Base-by-base conservation (phyloP, 1,140 invertebrate species). In the Portunus trituberculatus region DNA sequence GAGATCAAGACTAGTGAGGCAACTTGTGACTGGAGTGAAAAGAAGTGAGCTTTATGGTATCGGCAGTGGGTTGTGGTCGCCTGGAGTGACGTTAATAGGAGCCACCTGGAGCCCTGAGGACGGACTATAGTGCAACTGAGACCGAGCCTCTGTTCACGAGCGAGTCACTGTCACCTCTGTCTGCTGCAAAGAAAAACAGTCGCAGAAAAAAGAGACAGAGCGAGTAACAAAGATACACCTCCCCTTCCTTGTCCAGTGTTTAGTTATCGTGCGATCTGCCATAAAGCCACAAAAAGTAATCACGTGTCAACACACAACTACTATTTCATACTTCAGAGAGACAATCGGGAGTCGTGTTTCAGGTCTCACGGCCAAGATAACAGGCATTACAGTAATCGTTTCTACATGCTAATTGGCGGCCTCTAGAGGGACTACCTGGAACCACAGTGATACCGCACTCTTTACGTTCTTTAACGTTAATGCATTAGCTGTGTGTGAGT, bases 331-430 rank as follows among this genome's bases (percentile, higher is more conserved):
- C 48, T 91, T 45, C 32, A 48, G 46, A 14, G 28, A 29, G 32
- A 48, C 32, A 46, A 91, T 20, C 32, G 91, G 12, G 67, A 45
- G 52, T 92, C 48, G 28, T 92, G 91, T 31, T 92, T 92, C 91
- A 83, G 52, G 25, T 48, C 39, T 48, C 32, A 32, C 29, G 67
- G 92, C 39, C 92, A 16, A 48, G 28, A 59, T 84, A 32, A 46
- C 28, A 29, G 82, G 76, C 92, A 93, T 93, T 93, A 45, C 39
- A 48, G 76, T 93, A 86, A 93, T 93, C 45, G 32, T 76, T 45
- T 46, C 76, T 52, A 14, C 52, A 93, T 93, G 92, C 82, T 76
- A 93, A 93, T 93, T 32, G 83, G 32, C 92, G 86, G 39, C 32
- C 39, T 76, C 31, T 82, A 31, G 14, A 45, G 48, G 59, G 52